A percentile compares a stretch with the other conserved stretches of the same genome.
Evolutionary conservation across 2,888 invertebrate genomes (phyloP).

Genomic region (Stomorhina lunata): DNA sequence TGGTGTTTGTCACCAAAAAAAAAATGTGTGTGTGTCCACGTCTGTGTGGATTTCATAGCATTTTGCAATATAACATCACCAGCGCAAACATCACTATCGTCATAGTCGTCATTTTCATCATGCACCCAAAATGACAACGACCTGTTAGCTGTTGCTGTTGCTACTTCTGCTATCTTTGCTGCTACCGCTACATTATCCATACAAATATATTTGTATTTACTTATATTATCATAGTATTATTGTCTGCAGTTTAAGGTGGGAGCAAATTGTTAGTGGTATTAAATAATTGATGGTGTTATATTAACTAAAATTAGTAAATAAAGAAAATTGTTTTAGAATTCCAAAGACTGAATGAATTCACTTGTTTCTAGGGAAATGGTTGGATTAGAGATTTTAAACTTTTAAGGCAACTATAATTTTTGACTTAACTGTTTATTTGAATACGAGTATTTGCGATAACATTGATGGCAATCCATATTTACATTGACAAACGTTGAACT

Average conservation of each 20-base stretch:
- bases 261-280: neutral
- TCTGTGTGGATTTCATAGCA: constrained; percentile 33
- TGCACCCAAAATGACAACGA: constrained; percentile 58
- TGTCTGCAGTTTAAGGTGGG: neutral
- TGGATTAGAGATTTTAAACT: too few species aligned
- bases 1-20: too few species aligned
- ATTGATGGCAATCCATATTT: constrained; percentile 55
- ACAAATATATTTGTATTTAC: constrained; percentile 30
- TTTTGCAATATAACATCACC: constrained; percentile 38
- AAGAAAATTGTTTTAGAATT: too few species aligned
- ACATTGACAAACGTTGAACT: constrained; percentile 61
- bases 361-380: too few species aligned
- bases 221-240: constrained; percentile 12
- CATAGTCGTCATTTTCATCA: constrained; percentile 3
- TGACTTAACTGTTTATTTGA: neutral
- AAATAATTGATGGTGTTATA: neutral
- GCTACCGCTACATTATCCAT: constrained; percentile 15
- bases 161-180: too few species aligned
- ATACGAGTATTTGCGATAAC: constrained; percentile 43
- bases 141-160: constrained; percentile 39
- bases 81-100: constrained; percentile 36
- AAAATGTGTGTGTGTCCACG: constrained; percentile 26
- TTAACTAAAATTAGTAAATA: too few species aligned
- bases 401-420: too few species aligned
- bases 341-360: too few species aligned